These are phyloP conservation scores for Crocuta crocuta DNA, from an alignment of 2,113 vertebrate species.

Conservation along the genomic window DNA sequence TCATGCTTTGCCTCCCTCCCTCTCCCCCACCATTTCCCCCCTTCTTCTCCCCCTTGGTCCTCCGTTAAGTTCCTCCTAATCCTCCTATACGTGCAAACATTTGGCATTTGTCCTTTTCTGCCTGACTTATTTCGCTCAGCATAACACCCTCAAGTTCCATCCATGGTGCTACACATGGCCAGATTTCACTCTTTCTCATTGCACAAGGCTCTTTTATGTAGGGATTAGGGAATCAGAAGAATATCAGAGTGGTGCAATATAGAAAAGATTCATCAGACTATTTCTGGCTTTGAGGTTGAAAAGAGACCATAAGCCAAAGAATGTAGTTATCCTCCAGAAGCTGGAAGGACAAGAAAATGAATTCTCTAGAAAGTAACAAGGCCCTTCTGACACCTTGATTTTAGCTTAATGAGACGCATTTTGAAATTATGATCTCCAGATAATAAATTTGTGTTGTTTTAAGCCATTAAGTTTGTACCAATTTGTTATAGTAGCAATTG, in stretches of 20 bases:
- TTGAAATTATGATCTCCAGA: background rate
- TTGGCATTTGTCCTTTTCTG: too few species aligned
- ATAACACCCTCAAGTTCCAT: too few species aligned
- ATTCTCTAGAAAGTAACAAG: background rate
- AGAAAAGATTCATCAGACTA: background rate
- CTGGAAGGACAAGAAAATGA: background rate
- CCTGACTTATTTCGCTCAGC: too few species aligned
- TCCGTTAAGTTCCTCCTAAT: too few species aligned
- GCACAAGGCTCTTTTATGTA: background rate
- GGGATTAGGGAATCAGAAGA: background rate
- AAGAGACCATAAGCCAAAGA: rapidly evolving
- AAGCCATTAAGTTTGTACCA: background rate
- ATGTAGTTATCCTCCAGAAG: background rate
- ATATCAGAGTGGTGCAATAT: background rate
- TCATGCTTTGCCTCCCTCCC: too few species aligned
- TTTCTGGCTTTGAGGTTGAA: background rate
- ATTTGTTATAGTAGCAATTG: background rate
- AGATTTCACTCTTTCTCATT: too few species aligned
- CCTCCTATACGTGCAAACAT: too few species aligned
- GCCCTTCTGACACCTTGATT: background rate
- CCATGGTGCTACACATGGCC: too few species aligned
- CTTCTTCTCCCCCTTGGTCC: too few species aligned
- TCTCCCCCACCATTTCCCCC: too few species aligned
- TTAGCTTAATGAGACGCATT: background rate
- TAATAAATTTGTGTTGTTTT: background rate